Percentiles rank a stretch among this genome's conserved stretches.
Conservation (phyloP, 2,113 vertebrate species). For the Burhinus oedicnemus region DNA sequence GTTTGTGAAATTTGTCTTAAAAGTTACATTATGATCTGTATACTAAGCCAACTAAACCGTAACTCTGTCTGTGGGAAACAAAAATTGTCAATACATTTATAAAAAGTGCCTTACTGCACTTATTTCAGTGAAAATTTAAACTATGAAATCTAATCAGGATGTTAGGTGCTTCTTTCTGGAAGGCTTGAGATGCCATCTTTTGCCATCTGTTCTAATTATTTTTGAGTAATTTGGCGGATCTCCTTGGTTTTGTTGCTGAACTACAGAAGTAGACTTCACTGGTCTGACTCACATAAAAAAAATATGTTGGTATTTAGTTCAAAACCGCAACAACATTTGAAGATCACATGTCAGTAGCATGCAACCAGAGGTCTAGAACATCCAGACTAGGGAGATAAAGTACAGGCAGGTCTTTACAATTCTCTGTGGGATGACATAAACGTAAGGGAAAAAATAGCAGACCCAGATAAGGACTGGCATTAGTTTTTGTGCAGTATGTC, state of each 20-base stretch:
- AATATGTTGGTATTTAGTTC: neutral
- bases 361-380: neutral
- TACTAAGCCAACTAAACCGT: neutral
- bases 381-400: neutral
- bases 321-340: neutral
- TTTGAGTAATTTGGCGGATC: constrained; percentile 38
- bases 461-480: neutral
- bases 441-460: neutral
- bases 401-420: neutral
- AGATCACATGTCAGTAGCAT: neutral
- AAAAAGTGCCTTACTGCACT: neutral
- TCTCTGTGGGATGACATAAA: neutral
- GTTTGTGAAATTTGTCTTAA: neutral
- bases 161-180: constrained; percentile 40
- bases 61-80: neutral
- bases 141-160: constrained; percentile 5
- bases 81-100: neutral
- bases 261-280: neutral
- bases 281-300: neutral
- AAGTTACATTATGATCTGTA: neutral
- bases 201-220: constrained; percentile 64
- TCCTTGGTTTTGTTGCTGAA: neutral
- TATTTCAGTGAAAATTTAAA: neutral
- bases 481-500: neutral
- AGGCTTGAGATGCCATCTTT: constrained; percentile 27